Conservation (phyloP, 1,140 invertebrate species). For the Drosophila tsacasi region DNA sequence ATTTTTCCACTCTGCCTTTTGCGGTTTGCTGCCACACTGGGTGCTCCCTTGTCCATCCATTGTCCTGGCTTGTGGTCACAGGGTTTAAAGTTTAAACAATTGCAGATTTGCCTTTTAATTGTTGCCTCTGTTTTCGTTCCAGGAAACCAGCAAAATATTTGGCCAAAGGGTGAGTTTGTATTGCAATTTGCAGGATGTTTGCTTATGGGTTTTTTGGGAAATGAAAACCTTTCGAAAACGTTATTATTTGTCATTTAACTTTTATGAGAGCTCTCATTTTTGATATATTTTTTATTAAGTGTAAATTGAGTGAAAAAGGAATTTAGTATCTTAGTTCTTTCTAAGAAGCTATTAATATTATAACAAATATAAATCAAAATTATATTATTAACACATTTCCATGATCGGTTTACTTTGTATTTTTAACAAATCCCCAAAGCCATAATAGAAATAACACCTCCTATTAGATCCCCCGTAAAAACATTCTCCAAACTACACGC, state of each 20-base stretch:
- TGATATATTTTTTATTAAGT: background rate
- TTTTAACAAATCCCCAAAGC: background rate
- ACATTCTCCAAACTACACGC: conserved; percentile 2
- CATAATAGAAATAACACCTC: background rate
- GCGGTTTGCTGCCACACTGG: conserved; percentile 37
- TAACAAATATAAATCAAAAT: too few species aligned
- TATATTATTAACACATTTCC: too few species aligned
- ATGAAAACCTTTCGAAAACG: background rate
- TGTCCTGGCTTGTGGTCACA: conserved; percentile 40
- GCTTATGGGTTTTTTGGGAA: background rate
- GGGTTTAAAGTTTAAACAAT: conserved; percentile 53
- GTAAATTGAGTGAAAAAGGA: background rate
- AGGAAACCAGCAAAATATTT: conserved; percentile 11
- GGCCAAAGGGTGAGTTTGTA: conserved; percentile 6
- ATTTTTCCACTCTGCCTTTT: conserved; percentile 60
- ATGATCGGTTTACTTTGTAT: too few species aligned
- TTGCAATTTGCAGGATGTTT: conserved; percentile 11
- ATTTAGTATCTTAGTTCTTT: too few species aligned
- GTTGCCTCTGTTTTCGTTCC: conserved; percentile 23
- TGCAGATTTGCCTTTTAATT: conserved; percentile 57
- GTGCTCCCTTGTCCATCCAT: conserved; percentile 26
- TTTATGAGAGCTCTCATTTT: background rate
- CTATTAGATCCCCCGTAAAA: background rate
- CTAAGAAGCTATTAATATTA: too few species aligned
- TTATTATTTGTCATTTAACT: background rate